Conservation (phyloP, 2,113 vertebrate species). For the Hippocampus zosterae region DNA sequence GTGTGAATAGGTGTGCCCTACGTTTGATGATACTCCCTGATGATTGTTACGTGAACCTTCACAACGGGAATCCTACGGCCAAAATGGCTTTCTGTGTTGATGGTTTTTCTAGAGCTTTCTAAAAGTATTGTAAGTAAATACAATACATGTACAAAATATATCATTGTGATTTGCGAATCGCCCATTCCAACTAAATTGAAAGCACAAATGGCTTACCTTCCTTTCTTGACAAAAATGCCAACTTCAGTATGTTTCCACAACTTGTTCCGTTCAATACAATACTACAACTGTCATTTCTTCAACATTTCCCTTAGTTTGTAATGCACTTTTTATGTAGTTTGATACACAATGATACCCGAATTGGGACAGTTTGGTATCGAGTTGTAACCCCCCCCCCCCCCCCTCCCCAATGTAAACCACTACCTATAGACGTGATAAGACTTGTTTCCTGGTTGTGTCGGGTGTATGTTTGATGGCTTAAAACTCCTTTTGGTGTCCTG, state of each 20-base stretch:
- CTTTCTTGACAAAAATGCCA: slow-evolving; percentile 57
- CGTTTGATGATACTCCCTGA: slow-evolving; percentile 63
- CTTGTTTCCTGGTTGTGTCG: slow-evolving; percentile 16
- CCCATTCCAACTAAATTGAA: slow-evolving; percentile 46
- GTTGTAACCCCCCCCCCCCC: slow-evolving; percentile 30
- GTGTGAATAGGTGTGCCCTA: slow-evolving; percentile 53
- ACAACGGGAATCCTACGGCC: slow-evolving; percentile 62
- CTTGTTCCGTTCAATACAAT: slow-evolving; percentile 50
- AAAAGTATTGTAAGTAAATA: slow-evolving; percentile 52
- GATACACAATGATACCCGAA: slow-evolving; percentile 41
- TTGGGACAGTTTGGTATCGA: slow-evolving; percentile 44
- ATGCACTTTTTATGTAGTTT: slow-evolving; percentile 69
- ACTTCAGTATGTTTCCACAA: slow-evolving; percentile 55
- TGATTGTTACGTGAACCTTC: slow-evolving; percentile 57
- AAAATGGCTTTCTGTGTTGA: slow-evolving; percentile 57
- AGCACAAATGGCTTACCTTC: slow-evolving; percentile 64
- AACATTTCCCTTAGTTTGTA: slow-evolving; percentile 51
- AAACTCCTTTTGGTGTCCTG: slow-evolving; percentile 20
- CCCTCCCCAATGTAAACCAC: slow-evolving; percentile 56
- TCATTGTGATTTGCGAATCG: slow-evolving; percentile 50
- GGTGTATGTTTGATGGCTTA: slow-evolving; percentile 26
- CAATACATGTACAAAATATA: slow-evolving; percentile 48
- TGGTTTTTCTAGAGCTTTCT: slow-evolving; percentile 57
- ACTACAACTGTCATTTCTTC: slow-evolving; percentile 43
- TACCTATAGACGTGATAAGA: slow-evolving; percentile 45